Percentiles rank a stretch among this genome's conserved stretches.
These are phyloP conservation scores for Platerodrilus igneus DNA, from an alignment of 2,888 invertebrate genomes.

Conservation along the genomic window DNA sequence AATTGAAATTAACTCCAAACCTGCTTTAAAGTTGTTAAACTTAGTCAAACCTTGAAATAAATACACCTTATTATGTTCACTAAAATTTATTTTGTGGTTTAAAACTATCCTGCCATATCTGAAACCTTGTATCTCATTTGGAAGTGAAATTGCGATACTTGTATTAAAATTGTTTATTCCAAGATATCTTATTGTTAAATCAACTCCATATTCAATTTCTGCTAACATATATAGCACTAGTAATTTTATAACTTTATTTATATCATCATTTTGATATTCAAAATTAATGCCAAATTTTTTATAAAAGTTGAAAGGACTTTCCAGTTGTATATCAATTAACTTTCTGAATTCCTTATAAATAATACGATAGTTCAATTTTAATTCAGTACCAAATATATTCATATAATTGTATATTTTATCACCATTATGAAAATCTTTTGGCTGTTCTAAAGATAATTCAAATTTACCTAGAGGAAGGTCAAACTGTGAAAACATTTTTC, in stretches of 20 bases:
- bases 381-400: slow-evolving; percentile 1
- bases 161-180: too few relatives aligned
- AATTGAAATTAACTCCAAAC: slow-evolving; percentile 12
- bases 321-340: slow-evolving; percentile 12
- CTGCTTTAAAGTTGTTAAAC: slow-evolving; percentile 12
- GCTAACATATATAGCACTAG: slow-evolving; percentile 20
- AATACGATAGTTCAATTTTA: not conserved
- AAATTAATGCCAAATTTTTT: slow-evolving; percentile 19
- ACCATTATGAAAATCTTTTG: slow-evolving; percentile 1
- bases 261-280: slow-evolving; percentile 14
- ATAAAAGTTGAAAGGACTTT: slow-evolving; percentile 14
- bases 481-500: too few relatives aligned
- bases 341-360: slow-evolving; percentile 7
- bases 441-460: slow-evolving; percentile 4
- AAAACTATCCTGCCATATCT: slow-evolving; percentile 14
- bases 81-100: slow-evolving; percentile 8
- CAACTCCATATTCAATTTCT: slow-evolving; percentile 15
- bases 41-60: slow-evolving; percentile 6
- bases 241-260: slow-evolving; percentile 8
- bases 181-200: too few relatives aligned
- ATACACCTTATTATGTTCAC: slow-evolving; percentile 8
- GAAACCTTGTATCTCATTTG: slow-evolving; percentile 14
- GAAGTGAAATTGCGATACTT: slow-evolving; percentile 15
- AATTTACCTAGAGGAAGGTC: too few relatives aligned
- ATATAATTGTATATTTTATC: not conserved